Evolutionary conservation across 2,113 vertebrate genomes (phyloP).

Genomic region (Pterophyllum scalare): DNA sequence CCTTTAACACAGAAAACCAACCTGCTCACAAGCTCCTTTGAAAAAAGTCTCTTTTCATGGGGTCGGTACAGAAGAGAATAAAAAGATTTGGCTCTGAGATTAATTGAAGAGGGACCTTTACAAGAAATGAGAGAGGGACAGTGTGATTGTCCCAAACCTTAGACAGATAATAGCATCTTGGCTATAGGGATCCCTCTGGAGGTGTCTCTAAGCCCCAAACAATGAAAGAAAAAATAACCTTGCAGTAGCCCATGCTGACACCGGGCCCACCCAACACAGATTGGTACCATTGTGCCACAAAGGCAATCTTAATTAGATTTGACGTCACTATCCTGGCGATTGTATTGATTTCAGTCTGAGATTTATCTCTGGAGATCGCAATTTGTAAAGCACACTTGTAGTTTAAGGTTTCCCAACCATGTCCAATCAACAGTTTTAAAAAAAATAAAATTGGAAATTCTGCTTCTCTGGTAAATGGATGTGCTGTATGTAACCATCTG

Average conservation of each 20-base stretch:
- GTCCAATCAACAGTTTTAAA: constrained; percentile 42
- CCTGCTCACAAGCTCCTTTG: constrained; percentile 55
- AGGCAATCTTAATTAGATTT: constrained; percentile 79
- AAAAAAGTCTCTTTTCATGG: constrained; percentile 60
- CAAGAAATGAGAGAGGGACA: constrained; percentile 63
- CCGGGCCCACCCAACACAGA: constrained; percentile 67
- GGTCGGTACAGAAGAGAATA: constrained; percentile 62
- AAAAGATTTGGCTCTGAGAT: constrained; percentile 74
- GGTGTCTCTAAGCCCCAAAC: constrained; percentile 74
- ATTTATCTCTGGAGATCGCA: constrained; percentile 65
- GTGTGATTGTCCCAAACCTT: constrained; percentile 70
- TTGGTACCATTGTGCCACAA: constrained; percentile 68
- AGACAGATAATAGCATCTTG: constrained; percentile 76
- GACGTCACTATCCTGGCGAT: constrained; percentile 60
- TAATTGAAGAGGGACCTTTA: constrained; percentile 78
- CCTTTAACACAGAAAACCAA: constrained; percentile 51
- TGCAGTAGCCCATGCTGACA: constrained; percentile 52
- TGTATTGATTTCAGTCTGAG: constrained; percentile 57
- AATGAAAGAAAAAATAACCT: constrained; percentile 75
- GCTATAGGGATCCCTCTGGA: constrained; percentile 66
- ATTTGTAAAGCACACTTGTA: constrained; percentile 54
- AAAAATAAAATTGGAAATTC: background rate
- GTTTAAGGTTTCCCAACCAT: constrained; percentile 54
- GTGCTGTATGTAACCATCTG: background rate
- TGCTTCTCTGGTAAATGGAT: constrained; percentile 11